phyloP scores from a whole-genome alignment of 2,113 vertebrate species.

The Periophthalmodon schlosseri region DNA sequence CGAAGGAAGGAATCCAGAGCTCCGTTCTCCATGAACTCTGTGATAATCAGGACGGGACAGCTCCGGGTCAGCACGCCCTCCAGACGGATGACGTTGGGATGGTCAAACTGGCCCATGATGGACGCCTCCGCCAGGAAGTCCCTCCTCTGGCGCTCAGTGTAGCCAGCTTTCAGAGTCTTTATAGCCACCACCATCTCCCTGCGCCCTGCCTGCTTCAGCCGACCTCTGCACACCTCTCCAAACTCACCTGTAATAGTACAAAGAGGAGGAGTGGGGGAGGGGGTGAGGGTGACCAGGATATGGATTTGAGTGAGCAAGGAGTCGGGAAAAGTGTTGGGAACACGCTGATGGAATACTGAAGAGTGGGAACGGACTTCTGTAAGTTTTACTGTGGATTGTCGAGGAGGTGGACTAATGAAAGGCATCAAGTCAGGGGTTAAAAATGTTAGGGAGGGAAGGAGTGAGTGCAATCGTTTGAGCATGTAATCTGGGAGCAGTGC shows the following conservation, averaged over 20 bases:
- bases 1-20: conserved; percentile 96
- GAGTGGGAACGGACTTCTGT: conserved; percentile 47
- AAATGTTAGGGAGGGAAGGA: conserved; percentile 63
- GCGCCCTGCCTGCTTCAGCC: conserved; percentile 90
- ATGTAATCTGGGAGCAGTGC: conserved; percentile 61
- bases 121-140: conserved; percentile 96
- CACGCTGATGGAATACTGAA: conserved; percentile 61
- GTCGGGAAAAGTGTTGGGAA: conserved; percentile 38
- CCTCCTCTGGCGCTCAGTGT: conserved; percentile 92
- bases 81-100: conserved; percentile 97
- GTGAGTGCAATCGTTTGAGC: conserved; percentile 56
- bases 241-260: conserved; percentile 86
- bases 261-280: conserved; percentile 4
- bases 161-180: conserved; percentile 96
- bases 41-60: conserved; percentile 97
- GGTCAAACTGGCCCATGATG: conserved; percentile 99
- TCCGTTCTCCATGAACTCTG: conserved; percentile 99
- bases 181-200: conserved; percentile 95
- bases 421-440: conserved; percentile 48
- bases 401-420: conserved; percentile 22
- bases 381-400: conserved; percentile 29
- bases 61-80: conserved; percentile 97
- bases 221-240: conserved; percentile 93
- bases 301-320: conserved; percentile 46
- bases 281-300: conserved; percentile 32